Base-by-base conservation (phyloP, 2,888 invertebrate genomes). In the Macrosoma leucophasiata region DNA sequence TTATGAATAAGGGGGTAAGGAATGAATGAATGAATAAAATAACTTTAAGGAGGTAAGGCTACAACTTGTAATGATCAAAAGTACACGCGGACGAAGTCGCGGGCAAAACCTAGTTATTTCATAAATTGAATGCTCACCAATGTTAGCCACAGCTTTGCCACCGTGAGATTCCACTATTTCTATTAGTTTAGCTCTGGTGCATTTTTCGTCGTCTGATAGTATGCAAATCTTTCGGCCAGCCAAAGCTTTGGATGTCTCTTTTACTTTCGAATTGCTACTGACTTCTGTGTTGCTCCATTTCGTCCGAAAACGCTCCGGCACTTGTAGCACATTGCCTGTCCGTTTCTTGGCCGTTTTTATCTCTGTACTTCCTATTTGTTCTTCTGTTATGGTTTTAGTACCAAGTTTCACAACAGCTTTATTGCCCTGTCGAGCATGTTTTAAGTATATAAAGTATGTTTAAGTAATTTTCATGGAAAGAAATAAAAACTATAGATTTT, bases 141-240 rank as follows among this genome's bases (percentile, higher is more conserved):
- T 43, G 50, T 75, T 72, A 32, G 69, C 68, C 4, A 76, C 74
- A 29, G 67, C 62, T 27, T 49, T 71, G 3, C 81, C 84, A 3
- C 74, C 64, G 14, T 82, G 82, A 6, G 70, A 61, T 37, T 60
- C 54, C 3, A 84, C 57, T 7, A 79, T 65, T 29, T 50, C 52
- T 5, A 58, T 52, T 28, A 84, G 47, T 1, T 81, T 71, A 0
- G 50, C 42, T 29, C 58, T 67, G 1, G 36, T 56, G 31, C 69
- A 73, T 19, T 71, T 71, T 1, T 65, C 68, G 23, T 75, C 75
- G n/a, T 67, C 75, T 0, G 76, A 71, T 10, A 81, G 41, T 8
- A 84, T 55, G 40, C 61, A 72, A 1, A 84, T 40, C 42, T 75
- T 71, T 13, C 74, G 48, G 0, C 65, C 72, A 0, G 36, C 37